Percentiles rank a stretch among this genome's conserved stretches.
These are phyloP conservation scores for Lydus trimaculatus DNA, from an alignment of 2,888 invertebrate species.

Conservation along the genomic window DNA sequence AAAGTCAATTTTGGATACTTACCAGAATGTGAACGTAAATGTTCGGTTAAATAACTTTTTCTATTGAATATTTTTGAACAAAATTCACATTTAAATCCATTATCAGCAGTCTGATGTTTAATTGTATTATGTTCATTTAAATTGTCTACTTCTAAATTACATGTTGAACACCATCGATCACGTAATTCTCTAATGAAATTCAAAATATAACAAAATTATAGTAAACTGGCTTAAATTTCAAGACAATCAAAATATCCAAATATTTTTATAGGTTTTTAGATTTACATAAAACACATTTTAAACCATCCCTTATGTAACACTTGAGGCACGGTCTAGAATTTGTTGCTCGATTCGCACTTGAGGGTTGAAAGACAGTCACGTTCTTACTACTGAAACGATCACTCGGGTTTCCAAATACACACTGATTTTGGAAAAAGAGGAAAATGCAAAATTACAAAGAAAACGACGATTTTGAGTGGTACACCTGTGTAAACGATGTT, in stretches of 20 bases:
- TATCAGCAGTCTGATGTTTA: conserved; percentile 39
- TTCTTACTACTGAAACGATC: too few relatives aligned
- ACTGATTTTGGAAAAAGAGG: too few relatives aligned
- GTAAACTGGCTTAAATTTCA: too few relatives aligned
- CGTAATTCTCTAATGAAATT: conserved; percentile 45
- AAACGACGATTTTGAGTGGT: too few relatives aligned
- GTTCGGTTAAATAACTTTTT: conserved; percentile 50
- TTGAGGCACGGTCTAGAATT: too few relatives aligned
- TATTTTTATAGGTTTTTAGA: background rate
- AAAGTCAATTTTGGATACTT: conserved; percentile 15
- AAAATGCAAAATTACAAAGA: too few relatives aligned
- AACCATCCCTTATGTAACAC: too few relatives aligned
- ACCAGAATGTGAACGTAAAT: conserved; percentile 50
- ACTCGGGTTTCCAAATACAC: too few relatives aligned
- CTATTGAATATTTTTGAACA: conserved; percentile 45
- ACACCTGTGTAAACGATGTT: too few relatives aligned
- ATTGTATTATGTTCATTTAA: conserved; percentile 38
- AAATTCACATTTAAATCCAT: conserved; percentile 45
- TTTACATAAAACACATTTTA: too few relatives aligned
- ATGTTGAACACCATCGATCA: conserved; percentile 48
- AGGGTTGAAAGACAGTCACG: too few relatives aligned
- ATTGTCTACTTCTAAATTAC: conserved; percentile 46
- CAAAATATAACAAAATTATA: background rate
- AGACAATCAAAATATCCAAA: background rate
- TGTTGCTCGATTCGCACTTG: too few relatives aligned